Conservation (phyloP, 2,888 invertebrate species). For the Cantharis flavilabris region DNA sequence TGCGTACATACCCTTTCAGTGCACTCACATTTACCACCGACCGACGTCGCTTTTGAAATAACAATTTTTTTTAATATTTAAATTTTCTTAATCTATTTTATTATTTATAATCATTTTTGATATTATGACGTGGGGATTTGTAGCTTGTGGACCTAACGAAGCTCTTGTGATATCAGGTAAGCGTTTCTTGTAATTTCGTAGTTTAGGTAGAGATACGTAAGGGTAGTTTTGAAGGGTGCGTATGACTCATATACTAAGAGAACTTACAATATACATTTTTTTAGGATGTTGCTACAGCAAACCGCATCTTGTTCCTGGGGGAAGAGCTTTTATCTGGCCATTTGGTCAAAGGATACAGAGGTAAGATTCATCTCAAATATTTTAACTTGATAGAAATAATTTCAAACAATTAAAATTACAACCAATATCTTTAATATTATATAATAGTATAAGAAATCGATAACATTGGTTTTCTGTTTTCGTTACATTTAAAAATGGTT, state of each 20-base stretch:
- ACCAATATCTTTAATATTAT: neutral
- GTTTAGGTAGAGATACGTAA: neutral
- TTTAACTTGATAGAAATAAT: neutral
- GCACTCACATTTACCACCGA: neutral
- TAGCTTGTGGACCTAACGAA: slow-evolving; percentile 93
- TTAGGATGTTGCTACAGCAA: slow-evolving; percentile 94
- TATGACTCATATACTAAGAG: neutral
- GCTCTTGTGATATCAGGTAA: slow-evolving; percentile 92
- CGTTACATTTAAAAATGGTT: neutral
- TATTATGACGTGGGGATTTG: slow-evolving; percentile 74
- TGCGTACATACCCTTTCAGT: neutral
- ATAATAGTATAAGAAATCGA: neutral
- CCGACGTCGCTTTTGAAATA: neutral
- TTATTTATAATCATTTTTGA: neutral
- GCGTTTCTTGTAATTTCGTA: slow-evolving; percentile 26
- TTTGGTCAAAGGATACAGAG: slow-evolving; percentile 83
- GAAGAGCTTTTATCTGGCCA: slow-evolving; percentile 97
- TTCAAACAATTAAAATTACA: neutral
- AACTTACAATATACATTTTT: slow-evolving; percentile 36
- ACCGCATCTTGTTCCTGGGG: slow-evolving; percentile 92
- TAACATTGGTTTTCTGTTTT: neutral
- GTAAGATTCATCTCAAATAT: slow-evolving; percentile 51
- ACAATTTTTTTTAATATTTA: neutral
- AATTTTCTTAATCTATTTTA: neutral
- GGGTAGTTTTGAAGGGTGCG: slow-evolving; percentile 2